Percentiles rank a stretch among this genome's conserved stretches.
These are phyloP conservation scores for Remorina albescens DNA, from an alignment of 2,797 vertebrate genomes.

Conservation along the genomic window DNA sequence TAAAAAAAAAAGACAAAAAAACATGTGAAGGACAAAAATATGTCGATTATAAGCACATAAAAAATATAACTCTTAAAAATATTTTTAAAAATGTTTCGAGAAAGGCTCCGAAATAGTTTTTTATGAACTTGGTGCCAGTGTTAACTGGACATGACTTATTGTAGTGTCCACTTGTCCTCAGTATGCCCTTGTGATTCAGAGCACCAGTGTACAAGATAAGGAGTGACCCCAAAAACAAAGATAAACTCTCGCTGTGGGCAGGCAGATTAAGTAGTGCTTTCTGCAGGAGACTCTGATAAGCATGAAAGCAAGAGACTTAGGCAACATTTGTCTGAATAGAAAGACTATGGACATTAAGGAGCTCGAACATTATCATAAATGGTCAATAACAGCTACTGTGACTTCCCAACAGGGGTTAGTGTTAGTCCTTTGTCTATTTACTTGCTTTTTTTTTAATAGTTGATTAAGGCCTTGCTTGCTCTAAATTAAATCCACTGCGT, in stretches of 20 bases:
- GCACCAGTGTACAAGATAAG: slow-evolving; percentile 68
- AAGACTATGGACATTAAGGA: slow-evolving; percentile 2
- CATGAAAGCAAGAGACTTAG: slow-evolving; percentile 21
- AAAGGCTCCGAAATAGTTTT: neutral
- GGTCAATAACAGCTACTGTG: slow-evolving; percentile 33
- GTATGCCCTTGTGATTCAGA: slow-evolving; percentile 56
- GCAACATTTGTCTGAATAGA: slow-evolving; percentile 4
- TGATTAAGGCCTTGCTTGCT: slow-evolving; percentile 25
- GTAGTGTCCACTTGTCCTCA: slow-evolving; percentile 59
- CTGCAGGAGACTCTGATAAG: slow-evolving; percentile 47
- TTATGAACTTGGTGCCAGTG: slow-evolving; percentile 13
- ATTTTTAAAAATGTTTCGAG: neutral
- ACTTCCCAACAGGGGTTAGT: slow-evolving; percentile 16
- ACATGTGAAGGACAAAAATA: neutral
- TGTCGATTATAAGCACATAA: no score
- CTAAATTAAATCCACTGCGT: slow-evolving; percentile 15
- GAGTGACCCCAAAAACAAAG: slow-evolving; percentile 60
- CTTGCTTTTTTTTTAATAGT: slow-evolving; percentile 2
- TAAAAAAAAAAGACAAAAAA: neutral
- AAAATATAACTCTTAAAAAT: no score
- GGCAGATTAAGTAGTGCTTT: slow-evolving; percentile 55
- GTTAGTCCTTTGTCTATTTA: slow-evolving; percentile 15
- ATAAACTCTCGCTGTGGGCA: slow-evolving; percentile 57
- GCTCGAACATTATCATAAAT: slow-evolving; percentile 16
- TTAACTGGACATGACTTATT: slow-evolving; percentile 53